Evolutionary conservation across 2,113 vertebrate genomes (phyloP).

Genomic region (Castor canadensis): DNA sequence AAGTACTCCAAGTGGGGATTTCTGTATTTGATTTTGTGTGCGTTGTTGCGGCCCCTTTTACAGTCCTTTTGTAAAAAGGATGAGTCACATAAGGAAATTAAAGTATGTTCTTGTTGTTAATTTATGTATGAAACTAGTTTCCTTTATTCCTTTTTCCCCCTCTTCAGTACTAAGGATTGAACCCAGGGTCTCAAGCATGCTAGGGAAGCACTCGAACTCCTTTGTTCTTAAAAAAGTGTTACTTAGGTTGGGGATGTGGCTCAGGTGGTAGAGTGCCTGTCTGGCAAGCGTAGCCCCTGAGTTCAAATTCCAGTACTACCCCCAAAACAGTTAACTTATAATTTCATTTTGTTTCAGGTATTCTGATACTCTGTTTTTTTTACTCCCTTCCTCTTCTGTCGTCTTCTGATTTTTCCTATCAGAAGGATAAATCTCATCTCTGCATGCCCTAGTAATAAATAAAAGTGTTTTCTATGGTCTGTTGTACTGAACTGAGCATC

Average conservation of each 20-base stretch:
- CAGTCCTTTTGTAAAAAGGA: neutral
- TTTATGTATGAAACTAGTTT: slow-evolving; percentile 26
- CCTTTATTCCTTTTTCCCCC: neutral
- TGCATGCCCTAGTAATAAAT: neutral
- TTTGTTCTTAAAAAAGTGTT: neutral
- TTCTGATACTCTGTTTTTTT: slow-evolving; percentile 25
- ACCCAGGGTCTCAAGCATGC: neutral
- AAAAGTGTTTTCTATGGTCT: slow-evolving; percentile 13
- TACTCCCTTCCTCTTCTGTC: neutral
- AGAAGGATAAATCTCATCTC: neutral
- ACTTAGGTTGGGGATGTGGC: too few species aligned
- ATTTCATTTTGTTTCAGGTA: neutral
- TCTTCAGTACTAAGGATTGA: neutral
- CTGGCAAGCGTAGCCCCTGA: too few species aligned
- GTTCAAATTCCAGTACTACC: too few species aligned
- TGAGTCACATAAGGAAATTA: neutral
- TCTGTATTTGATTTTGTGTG: slow-evolving; percentile 23
- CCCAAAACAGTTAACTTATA: neutral
- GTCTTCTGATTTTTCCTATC: slow-evolving; percentile 17
- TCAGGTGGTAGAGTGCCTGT: too few species aligned
- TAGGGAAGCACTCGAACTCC: neutral
- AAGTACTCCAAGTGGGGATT: neutral
- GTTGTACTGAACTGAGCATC: neutral
- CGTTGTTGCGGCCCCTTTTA: neutral
- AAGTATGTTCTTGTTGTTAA: neutral